These are phyloP conservation scores for Fundulus diaphanus DNA, from an alignment of 2,797 vertebrate species.

Conservation along the genomic window DNA sequence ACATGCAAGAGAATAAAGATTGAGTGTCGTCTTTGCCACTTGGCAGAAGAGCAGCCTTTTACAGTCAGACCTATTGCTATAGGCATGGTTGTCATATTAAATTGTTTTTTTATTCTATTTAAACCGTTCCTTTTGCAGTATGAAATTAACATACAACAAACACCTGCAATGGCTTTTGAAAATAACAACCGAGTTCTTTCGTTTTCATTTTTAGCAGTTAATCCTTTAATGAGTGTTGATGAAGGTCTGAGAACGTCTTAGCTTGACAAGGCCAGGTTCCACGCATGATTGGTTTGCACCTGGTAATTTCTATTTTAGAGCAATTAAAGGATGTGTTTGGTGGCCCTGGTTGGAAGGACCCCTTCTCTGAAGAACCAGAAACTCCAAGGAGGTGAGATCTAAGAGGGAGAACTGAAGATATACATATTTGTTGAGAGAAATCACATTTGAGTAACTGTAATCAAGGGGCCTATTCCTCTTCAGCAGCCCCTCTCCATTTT, in stretches of 20 bases:
- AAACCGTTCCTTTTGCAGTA: neutral
- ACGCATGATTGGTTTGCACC: neutral
- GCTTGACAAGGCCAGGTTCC: neutral
- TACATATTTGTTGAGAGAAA: no score
- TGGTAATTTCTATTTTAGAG: neutral
- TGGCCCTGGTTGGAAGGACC: no score
- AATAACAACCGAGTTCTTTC: neutral
- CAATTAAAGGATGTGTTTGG: no score
- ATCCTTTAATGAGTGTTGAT: neutral
- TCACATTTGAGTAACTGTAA: neutral
- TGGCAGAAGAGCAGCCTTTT: constrained; percentile 33
- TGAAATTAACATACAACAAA: neutral
- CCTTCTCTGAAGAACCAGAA: neutral
- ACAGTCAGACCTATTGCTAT: neutral
- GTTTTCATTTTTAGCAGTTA: neutral
- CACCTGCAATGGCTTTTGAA: neutral
- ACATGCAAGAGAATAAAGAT: constrained; percentile 31
- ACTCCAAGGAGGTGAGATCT: neutral
- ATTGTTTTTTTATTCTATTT: neutral
- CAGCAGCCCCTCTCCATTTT: no score
- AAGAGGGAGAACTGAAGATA: neutral
- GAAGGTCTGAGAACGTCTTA: neutral
- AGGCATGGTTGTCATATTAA: neutral
- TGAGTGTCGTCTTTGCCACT: constrained; percentile 19
- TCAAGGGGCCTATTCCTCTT: no score